phyloP scores from a whole-genome alignment of 2,113 vertebrate species.

The Paraplagusia blochii region DNA sequence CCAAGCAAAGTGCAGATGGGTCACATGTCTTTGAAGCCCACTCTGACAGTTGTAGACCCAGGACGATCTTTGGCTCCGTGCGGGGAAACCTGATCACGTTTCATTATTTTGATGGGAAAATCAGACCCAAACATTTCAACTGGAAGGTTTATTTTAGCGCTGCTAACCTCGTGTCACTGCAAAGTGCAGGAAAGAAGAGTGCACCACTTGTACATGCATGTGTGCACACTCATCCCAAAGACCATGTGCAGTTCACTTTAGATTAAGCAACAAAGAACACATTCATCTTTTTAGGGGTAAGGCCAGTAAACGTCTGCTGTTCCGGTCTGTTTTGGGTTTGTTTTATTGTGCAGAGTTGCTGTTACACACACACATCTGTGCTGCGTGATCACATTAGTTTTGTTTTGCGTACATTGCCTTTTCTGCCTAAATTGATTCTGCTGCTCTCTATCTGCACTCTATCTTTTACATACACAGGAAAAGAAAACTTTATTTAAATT shows the following conservation, averaged over 20 bases:
- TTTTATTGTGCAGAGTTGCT: conserved; percentile 37
- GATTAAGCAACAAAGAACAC: conserved; percentile 65
- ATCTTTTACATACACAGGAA: neutral
- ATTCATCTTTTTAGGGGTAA: conserved; percentile 52
- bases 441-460: conserved; percentile 25
- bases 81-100: conserved; percentile 57
- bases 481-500: too few species aligned
- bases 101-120: conserved; percentile 73
- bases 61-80: conserved; percentile 56
- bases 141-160: conserved; percentile 55
- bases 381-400: conserved; percentile 39
- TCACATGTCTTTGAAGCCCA: conserved; percentile 64
- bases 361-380: conserved; percentile 39
- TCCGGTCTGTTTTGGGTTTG: conserved; percentile 62
- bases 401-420: conserved; percentile 26
- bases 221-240: conserved; percentile 5
- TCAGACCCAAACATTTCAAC: conserved; percentile 60
- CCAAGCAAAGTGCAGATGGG: conserved; percentile 46
- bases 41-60: conserved; percentile 59
- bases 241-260: conserved; percentile 55
- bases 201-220: conserved; percentile 3
- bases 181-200: neutral
- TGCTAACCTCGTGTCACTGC: conserved; percentile 56
- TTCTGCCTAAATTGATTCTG: conserved; percentile 27
- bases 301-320: conserved; percentile 41